A percentile compares a stretch with the other conserved stretches of the same genome.
These are phyloP conservation scores for Archips xylosteana DNA, from an alignment of 2,888 invertebrate species.

Conservation along the genomic window DNA sequence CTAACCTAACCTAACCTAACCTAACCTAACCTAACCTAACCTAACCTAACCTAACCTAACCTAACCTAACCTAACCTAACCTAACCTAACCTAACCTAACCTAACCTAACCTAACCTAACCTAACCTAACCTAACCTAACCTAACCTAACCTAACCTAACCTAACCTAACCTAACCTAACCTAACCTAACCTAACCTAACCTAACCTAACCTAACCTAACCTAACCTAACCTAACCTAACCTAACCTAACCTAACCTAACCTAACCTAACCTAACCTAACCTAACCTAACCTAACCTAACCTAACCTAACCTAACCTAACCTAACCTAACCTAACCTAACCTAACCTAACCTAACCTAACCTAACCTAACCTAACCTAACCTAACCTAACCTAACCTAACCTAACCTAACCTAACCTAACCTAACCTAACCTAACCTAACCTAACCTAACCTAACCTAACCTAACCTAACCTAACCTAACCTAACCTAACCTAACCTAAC, in stretches of 20 bases:
- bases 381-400: conserved; percentile 29
- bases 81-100: conserved; percentile 43
- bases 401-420: conserved; percentile 35
- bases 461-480: conserved; percentile 40
- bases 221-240: conserved; percentile 43
- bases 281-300: conserved; percentile 40
- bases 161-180: conserved; percentile 43
- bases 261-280: conserved; percentile 44
- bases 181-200: conserved; percentile 41
- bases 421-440: conserved; percentile 41
- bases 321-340: conserved; percentile 39
- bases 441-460: conserved; percentile 41
- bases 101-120: conserved; percentile 43
- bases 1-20: conserved; percentile 35
- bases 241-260: conserved; percentile 44
- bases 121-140: conserved; percentile 43
- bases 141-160: conserved; percentile 43
- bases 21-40: conserved; percentile 37
- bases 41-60: conserved; percentile 38
- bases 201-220: conserved; percentile 42
- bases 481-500: conserved; percentile 44
- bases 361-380: conserved; percentile 31
- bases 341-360: conserved; percentile 37
- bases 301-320: conserved; percentile 40
- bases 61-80: conserved; percentile 41